A percentile compares a stretch with the other conserved stretches of the same genome.
Evolutionary conservation across 2,797 vertebrate genomes (phyloP).

Genomic region (Kryptopterus vitreolus): DNA sequence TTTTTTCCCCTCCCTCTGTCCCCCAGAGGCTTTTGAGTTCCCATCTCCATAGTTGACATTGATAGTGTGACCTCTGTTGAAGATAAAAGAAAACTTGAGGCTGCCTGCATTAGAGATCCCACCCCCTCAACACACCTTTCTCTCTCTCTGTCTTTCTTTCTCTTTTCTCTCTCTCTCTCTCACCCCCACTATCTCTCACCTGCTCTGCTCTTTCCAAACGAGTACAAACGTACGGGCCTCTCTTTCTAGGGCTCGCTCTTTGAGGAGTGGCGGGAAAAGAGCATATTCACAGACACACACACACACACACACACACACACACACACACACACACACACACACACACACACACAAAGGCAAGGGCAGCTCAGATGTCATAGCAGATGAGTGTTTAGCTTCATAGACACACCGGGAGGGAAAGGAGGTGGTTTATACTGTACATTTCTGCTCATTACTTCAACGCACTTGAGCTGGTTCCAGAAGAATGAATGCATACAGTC

Average conservation of each 20-base stretch:
- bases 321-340: slow-evolving; percentile 63
- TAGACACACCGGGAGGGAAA: slow-evolving; percentile 17
- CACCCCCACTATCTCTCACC: slow-evolving; percentile 58
- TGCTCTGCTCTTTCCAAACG: slow-evolving; percentile 51
- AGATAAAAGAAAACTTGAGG: slow-evolving; percentile 76
- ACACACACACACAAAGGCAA: slow-evolving; percentile 73
- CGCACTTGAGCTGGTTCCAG: slow-evolving; percentile 7
- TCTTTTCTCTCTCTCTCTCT: slow-evolving; percentile 52
- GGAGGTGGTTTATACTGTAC: slow-evolving; percentile 24
- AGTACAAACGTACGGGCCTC: slow-evolving; percentile 43
- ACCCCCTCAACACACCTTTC: slow-evolving; percentile 34
- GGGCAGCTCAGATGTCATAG: slow-evolving; percentile 76
- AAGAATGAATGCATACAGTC: not conserved
- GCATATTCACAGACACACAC: slow-evolving; percentile 63
- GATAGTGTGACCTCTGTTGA: slow-evolving; percentile 78
- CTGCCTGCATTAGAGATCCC: slow-evolving; percentile 50
- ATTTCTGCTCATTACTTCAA: slow-evolving; percentile 13
- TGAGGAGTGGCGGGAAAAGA: slow-evolving; percentile 66
- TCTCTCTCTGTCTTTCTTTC: slow-evolving; percentile 51
- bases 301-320: slow-evolving; percentile 39
- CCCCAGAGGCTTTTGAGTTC: slow-evolving; percentile 76
- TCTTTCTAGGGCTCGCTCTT: slow-evolving; percentile 60
- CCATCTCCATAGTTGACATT: slow-evolving; percentile 79
- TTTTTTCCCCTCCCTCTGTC: slow-evolving; percentile 47
- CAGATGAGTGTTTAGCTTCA: slow-evolving; percentile 69